Conservation (phyloP, 2,113 vertebrate genomes). For the Paramormyrops kingsleyae region DNA sequence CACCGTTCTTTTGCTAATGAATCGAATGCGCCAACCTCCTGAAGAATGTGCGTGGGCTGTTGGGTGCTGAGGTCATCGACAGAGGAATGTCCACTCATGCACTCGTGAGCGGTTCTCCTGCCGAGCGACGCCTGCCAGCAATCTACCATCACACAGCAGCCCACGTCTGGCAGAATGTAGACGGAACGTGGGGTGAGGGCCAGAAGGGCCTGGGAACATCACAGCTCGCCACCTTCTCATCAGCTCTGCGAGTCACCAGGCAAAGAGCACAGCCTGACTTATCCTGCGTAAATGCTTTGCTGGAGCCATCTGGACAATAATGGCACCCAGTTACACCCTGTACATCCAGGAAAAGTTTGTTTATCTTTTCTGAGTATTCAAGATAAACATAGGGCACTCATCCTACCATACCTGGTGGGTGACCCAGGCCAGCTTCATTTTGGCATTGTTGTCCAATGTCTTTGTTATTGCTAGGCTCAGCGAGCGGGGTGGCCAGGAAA, state of each 20-base stretch:
- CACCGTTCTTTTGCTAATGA: not conserved
- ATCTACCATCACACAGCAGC: not conserved
- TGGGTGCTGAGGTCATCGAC: too few relatives aligned
- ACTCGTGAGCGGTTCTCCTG: not conserved
- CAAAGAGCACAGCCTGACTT: not conserved
- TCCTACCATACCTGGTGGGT: not conserved
- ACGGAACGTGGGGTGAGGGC: not conserved
- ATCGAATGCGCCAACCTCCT: not conserved
- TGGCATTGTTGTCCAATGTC: not conserved
- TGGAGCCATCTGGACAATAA: not conserved
- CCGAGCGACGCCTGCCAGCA: not conserved
- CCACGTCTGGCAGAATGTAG: conserved; percentile 1
- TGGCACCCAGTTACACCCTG: not conserved
- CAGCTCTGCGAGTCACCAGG: not conserved
- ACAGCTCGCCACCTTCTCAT: not conserved
- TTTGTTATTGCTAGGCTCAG: not conserved
- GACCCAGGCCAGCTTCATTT: not conserved
- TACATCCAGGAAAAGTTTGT: not conserved
- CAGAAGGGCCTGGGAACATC: not conserved
- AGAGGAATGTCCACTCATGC: not conserved
- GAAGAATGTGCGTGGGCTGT: not conserved
- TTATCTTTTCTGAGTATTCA: not conserved
- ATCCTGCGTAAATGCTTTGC: not conserved
- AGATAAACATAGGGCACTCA: not conserved
- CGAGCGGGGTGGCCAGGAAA: not conserved